Conservation (phyloP, 2,888 invertebrate genomes). For the Acrobasis repandana region DNA sequence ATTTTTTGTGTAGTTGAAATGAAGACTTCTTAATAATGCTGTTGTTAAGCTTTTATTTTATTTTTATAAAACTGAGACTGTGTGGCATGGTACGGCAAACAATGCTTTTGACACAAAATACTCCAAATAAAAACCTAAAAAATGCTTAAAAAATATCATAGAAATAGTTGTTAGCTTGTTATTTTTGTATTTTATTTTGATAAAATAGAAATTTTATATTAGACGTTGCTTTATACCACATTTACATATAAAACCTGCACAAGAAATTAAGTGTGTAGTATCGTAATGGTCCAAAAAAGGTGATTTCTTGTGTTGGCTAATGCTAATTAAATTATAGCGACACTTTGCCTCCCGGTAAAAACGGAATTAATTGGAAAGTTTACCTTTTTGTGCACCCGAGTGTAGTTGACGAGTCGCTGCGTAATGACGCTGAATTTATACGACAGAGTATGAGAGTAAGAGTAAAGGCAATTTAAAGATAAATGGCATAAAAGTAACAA, state of each 20-base stretch:
- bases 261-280: not conserved
- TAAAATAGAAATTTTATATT: not conserved
- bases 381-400: slow-evolving; percentile 8
- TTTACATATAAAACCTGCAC: not conserved
- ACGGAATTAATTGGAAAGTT: slow-evolving; percentile 7
- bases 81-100: too few species aligned
- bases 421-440: not conserved
- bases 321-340: slow-evolving; percentile 17
- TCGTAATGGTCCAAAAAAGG: slow-evolving; percentile 6
- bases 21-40: too few species aligned
- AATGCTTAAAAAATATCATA: too few species aligned
- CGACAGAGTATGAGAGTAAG: not conserved
- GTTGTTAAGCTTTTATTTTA: too few species aligned
- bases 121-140: too few species aligned
- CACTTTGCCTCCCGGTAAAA: slow-evolving; percentile 10
- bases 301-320: slow-evolving; percentile 11
- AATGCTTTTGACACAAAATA: too few species aligned
- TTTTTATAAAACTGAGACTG: too few species aligned
- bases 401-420: not conserved
- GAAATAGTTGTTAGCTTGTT: too few species aligned
- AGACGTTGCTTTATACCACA: not conserved
- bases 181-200: too few species aligned
- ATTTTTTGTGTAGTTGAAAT: too few species aligned
- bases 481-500: too few species aligned
- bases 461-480: not conserved